Evolutionary conservation across 2,797 vertebrate species (phyloP).

Genomic region (Liparis tanakae): DNA sequence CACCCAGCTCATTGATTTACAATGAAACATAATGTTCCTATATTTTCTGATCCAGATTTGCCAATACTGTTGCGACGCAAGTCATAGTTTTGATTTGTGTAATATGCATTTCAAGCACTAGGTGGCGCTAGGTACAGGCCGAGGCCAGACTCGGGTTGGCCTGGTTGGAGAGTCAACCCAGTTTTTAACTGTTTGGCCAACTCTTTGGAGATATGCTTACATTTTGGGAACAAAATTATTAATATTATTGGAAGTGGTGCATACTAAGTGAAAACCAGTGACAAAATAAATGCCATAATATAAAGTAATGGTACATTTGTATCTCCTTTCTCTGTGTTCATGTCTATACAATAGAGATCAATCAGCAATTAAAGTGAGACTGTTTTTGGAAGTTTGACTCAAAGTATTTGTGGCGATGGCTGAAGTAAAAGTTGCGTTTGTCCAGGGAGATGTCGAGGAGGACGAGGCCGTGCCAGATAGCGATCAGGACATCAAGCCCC

Average conservation of each 20-base stretch:
- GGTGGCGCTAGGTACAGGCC: not conserved
- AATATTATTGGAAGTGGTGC: no score
- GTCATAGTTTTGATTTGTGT: not conserved
- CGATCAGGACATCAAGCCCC: constrained; percentile 95
- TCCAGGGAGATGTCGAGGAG: constrained; percentile 88
- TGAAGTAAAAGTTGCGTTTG: not conserved
- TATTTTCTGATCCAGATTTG: constrained; percentile 65
- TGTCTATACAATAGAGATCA: no score
- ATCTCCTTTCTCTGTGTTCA: no score
- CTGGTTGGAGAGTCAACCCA: no score
- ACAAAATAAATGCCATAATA: no score
- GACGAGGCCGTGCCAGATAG: constrained; percentile 93
- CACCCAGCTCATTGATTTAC: constrained; percentile 69
- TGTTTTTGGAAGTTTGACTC: not conserved
- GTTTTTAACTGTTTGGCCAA: not conserved
- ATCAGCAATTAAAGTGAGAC: no score
- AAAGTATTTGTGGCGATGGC: not conserved
- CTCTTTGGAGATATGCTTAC: no score
- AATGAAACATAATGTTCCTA: constrained; percentile 73
- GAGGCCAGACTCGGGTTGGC: no score
- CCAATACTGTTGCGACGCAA: not conserved
- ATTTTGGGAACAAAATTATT: no score
- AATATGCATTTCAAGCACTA: not conserved
- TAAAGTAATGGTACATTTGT: no score
- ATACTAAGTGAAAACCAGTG: no score